A percentile compares a stretch with the other conserved stretches of the same genome.
These are phyloP conservation scores for Haliaeetus leucogaster DNA, from an alignment of 2,113 vertebrate genomes.

Conservation along the genomic window DNA sequence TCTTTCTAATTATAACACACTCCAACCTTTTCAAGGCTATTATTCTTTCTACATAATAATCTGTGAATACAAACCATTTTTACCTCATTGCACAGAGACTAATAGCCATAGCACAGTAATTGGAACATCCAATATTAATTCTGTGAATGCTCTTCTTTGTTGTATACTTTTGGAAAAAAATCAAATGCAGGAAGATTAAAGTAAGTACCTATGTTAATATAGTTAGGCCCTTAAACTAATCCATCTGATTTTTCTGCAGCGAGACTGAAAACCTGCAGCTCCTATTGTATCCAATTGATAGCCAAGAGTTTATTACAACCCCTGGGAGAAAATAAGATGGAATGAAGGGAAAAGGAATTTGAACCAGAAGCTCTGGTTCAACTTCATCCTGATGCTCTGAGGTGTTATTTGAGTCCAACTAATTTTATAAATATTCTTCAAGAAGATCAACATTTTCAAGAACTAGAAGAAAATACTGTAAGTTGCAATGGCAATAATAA, in stretches of 20 bases:
- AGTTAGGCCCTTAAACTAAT: conserved; percentile 4
- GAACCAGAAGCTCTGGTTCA: not conserved
- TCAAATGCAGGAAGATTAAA: conserved; percentile 26
- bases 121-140: conserved; percentile 25
- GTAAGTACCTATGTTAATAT: not conserved
- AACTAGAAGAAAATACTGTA: not conserved
- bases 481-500: not conserved
- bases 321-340: not conserved
- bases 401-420: not conserved
- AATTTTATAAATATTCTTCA: not conserved
- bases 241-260: not conserved
- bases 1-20: conserved; percentile 57
- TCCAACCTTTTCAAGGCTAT: conserved; percentile 28
- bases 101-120: conserved; percentile 52
- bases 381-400: not conserved
- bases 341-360: not conserved
- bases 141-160: conserved; percentile 33
- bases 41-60: conserved; percentile 45
- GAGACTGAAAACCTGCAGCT: not conserved
- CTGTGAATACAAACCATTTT: conserved; percentile 44
- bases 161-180: not conserved
- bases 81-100: conserved; percentile 7
- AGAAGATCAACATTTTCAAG: not conserved
- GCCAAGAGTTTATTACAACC: not conserved
- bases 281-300: not conserved